These are phyloP conservation scores for Danaus melanippus DNA, from an alignment of 1,140 invertebrate species.

Conservation along the genomic window DNA sequence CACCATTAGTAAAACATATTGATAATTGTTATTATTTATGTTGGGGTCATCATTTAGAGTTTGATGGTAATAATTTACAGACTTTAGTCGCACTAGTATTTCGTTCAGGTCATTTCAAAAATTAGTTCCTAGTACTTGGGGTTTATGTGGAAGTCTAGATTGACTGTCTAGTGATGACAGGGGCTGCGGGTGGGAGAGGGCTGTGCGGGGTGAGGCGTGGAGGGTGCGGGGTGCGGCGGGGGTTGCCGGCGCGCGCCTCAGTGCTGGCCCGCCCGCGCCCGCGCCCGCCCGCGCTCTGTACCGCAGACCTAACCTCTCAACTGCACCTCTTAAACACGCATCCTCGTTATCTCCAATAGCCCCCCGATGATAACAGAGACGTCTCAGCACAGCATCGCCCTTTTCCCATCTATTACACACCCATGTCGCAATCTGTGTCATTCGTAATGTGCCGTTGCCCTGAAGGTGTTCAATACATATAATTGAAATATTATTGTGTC, in stretches of 20 bases:
- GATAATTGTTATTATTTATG: too few relatives aligned
- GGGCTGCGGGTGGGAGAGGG: conserved; percentile 40
- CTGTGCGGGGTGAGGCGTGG: conserved; percentile 37
- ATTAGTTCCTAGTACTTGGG: conserved; percentile 9
- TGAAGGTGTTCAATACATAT: conserved; percentile 9
- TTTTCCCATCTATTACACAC: conserved; percentile 1
- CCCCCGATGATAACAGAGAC: conserved; percentile 18
- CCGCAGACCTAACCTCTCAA: conserved; percentile 51
- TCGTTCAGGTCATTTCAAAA: neutral
- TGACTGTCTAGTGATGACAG: conserved; percentile 21
- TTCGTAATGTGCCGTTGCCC: conserved; percentile 13
- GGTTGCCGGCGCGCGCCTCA: conserved; percentile 54
- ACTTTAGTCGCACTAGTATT: too few relatives aligned
- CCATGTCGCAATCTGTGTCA: conserved; percentile 5
- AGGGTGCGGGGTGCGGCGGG: conserved; percentile 42
- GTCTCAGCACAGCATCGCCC: conserved; percentile 2
- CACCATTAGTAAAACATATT: too few relatives aligned
- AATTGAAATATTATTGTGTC: conserved; percentile 1
- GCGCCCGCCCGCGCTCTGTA: conserved; percentile 49
- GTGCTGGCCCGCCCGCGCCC: conserved; percentile 59
- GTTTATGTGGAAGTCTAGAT: conserved; percentile 37
- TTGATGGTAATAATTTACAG: too few relatives aligned
- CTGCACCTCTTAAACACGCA: conserved; percentile 39
- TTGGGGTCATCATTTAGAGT: too few relatives aligned
- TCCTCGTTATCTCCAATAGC: conserved; percentile 35